Evolutionary conservation across 2,113 vertebrate species (phyloP).

Genomic region (Scortum barcoo): DNA sequence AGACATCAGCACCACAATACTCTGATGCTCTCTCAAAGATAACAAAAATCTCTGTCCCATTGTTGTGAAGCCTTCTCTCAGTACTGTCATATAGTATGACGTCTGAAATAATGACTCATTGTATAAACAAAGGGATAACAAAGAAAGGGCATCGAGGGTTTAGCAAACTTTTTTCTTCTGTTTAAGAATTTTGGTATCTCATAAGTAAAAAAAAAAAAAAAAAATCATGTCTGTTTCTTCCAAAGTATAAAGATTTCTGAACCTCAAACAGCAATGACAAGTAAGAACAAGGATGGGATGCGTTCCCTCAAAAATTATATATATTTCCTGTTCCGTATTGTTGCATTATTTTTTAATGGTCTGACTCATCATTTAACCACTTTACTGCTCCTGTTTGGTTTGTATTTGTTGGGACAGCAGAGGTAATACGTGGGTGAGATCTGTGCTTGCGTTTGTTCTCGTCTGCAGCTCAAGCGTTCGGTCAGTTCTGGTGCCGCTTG

Average conservation of each 20-base stretch:
- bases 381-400: neutral
- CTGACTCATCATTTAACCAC: constrained; percentile 18
- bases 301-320: neutral
- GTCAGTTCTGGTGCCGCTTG: constrained; percentile 30
- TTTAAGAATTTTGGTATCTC: neutral
- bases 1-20: constrained; percentile 14
- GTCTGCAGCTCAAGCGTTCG: constrained; percentile 33
- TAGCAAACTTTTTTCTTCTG: neutral
- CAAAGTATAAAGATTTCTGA: constrained; percentile 13
- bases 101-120: constrained; percentile 23
- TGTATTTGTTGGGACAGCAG: neutral
- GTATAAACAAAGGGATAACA: constrained; percentile 4
- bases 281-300: neutral
- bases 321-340: neutral
- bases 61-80: constrained; percentile 15
- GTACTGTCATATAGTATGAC: neutral
- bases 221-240: neutral
- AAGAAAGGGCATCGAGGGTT: neutral
- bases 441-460: constrained; percentile 7
- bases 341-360: neutral
- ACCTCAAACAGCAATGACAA: constrained; percentile 12
- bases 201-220: neutral
- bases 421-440: neutral
- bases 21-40: constrained; percentile 8
- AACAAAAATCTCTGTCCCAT: constrained; percentile 2